phyloP scores from a whole-genome alignment of 2,888 invertebrate species.

The Cosmorhoe ocellata region DNA sequence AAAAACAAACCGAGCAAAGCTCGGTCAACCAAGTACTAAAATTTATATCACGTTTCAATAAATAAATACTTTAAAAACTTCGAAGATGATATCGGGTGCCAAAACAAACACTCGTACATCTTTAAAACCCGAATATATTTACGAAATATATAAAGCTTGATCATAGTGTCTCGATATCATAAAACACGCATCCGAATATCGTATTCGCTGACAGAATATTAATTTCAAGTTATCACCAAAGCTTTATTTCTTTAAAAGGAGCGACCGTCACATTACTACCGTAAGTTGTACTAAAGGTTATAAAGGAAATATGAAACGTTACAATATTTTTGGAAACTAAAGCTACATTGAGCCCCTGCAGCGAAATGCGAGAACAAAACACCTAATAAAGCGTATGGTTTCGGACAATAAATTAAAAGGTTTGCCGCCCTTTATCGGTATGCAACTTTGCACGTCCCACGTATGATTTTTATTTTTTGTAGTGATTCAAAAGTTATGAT shows the following conservation, averaged over 20 bases:
- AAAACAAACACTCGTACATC: slow-evolving; percentile 46
- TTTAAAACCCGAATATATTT: slow-evolving; percentile 52
- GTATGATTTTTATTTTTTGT: slow-evolving; percentile 2
- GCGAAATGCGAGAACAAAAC: slow-evolving; percentile 60
- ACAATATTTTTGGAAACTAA: background rate
- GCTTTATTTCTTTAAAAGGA: slow-evolving; percentile 10
- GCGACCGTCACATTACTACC: background rate
- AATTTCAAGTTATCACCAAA: slow-evolving; percentile 64
- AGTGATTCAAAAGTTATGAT: no score
- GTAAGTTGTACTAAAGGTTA: no score
- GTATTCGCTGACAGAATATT: slow-evolving; percentile 74
- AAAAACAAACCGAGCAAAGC: no score
- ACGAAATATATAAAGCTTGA: slow-evolving; percentile 50
- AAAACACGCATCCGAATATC: slow-evolving; percentile 64
- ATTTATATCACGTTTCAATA: slow-evolving; percentile 15
- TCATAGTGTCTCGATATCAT: slow-evolving; percentile 57
- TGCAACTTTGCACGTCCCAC: slow-evolving; percentile 28
- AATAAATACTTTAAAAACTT: slow-evolving; percentile 17
- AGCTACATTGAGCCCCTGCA: slow-evolving; percentile 51
- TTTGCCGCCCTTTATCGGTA: slow-evolving; percentile 52
- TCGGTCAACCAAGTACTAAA: no score
- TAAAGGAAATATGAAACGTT: no score
- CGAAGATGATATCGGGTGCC: slow-evolving; percentile 32
- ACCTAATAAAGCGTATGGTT: slow-evolving; percentile 64
- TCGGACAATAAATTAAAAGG: slow-evolving; percentile 58